Percentiles rank a stretch among this genome's conserved stretches.
These are phyloP conservation scores for Pantherophis alleghaniensis DNA, from an alignment of 2,797 vertebrate species.

Conservation along the genomic window DNA sequence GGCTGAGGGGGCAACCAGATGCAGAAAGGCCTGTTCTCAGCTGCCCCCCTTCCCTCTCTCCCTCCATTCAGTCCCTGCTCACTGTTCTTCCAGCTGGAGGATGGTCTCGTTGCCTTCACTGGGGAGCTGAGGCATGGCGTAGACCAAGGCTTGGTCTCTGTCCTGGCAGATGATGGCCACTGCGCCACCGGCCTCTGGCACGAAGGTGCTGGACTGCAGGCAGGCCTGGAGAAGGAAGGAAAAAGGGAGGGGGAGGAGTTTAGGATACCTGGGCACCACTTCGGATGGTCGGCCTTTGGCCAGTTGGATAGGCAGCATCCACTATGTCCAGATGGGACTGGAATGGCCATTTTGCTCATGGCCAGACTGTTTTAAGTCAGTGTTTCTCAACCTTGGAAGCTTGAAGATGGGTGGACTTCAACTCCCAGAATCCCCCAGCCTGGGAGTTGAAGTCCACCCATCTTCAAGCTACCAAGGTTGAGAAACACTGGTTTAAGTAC, in stretches of 20 bases:
- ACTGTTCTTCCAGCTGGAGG: not conserved
- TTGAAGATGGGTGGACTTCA: too few species aligned
- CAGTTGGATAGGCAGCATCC: too few species aligned
- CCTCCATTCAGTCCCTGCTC: not conserved
- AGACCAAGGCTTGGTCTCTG: slow-evolving; percentile 65
- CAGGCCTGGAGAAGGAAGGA: slow-evolving; percentile 60
- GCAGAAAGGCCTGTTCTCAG: not conserved
- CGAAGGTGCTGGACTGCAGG: slow-evolving; percentile 56
- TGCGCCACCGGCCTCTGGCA: slow-evolving; percentile 62
- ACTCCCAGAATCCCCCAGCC: too few species aligned
- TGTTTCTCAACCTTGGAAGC: too few species aligned
- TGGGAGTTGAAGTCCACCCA: too few species aligned
- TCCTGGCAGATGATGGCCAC: slow-evolving; percentile 77
- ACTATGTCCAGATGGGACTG: not conserved
- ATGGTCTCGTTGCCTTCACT: slow-evolving; percentile 35
- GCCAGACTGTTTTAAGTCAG: not conserved
- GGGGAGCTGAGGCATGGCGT: slow-evolving; percentile 52
- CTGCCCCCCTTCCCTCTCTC: not conserved
- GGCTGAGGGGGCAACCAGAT: not conserved
- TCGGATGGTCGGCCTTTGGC: not conserved
- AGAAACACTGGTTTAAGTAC: too few species aligned
- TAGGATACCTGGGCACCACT: not conserved
- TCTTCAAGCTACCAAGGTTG: too few species aligned
- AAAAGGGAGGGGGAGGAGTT: not conserved
- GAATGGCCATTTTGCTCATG: not conserved